These are phyloP conservation scores for Pseudolycoriella hygida DNA, from an alignment of 2,888 invertebrate genomes.

Conservation along the genomic window DNA sequence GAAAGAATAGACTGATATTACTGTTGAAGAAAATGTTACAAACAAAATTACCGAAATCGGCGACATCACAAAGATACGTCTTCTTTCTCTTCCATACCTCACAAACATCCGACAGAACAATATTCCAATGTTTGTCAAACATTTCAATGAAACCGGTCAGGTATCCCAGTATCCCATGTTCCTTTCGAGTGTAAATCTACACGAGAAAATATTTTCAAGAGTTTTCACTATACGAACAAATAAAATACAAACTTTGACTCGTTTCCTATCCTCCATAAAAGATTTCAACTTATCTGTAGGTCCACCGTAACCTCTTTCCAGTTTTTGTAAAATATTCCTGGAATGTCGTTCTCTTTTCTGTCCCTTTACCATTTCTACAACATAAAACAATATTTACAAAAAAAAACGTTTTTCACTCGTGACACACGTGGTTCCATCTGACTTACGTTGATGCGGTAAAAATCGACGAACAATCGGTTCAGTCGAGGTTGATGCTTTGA, in stretches of 20 bases:
- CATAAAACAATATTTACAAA: constrained; percentile 3
- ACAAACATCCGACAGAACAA: constrained; percentile 64
- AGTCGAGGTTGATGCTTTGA: background rate
- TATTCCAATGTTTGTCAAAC: constrained; percentile 90
- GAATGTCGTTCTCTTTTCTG: constrained; percentile 13
- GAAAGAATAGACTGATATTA: background rate
- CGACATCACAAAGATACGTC: constrained; percentile 15
- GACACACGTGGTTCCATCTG: no score
- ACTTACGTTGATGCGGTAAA: constrained; percentile 6
- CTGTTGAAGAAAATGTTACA: no score
- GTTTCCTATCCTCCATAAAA: constrained; percentile 21
- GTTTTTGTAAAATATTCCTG: constrained; percentile 34
- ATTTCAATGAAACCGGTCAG: constrained; percentile 63
- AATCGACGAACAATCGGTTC: constrained; percentile 3
- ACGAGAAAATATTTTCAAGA: constrained; percentile 9
- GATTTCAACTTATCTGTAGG: constrained; percentile 43
- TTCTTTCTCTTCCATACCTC: constrained; percentile 59
- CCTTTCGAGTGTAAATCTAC: constrained; percentile 59
- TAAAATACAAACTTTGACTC: constrained; percentile 15
- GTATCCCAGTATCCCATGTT: constrained; percentile 52
- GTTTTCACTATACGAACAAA: background rate
- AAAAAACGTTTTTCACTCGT: no score
- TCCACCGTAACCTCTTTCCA: constrained; percentile 34
- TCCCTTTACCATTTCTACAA: constrained; percentile 22
- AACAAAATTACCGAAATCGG: background rate